A percentile compares a stretch with the other conserved stretches of the same genome.
Evolutionary conservation across 2,797 vertebrate species (phyloP).

Genomic region (Cynodonichthys magdalenae): DNA sequence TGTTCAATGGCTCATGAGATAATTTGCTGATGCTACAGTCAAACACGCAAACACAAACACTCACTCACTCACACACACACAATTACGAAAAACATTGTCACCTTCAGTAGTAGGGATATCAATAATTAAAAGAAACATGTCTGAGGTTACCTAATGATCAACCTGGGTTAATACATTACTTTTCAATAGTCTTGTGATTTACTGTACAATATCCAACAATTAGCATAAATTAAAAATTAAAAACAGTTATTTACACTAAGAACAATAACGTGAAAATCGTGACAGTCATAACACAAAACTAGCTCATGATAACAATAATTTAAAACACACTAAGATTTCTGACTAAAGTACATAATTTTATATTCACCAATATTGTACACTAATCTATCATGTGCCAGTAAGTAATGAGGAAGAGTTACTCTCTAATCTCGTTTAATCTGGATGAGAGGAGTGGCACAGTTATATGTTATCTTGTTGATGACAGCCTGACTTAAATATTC

Average conservation of each 20-base stretch:
- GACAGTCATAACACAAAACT: background rate
- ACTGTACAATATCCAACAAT: too few relatives aligned
- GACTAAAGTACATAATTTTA: background rate
- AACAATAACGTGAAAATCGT: background rate
- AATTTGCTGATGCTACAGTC: too few relatives aligned
- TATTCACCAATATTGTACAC: background rate
- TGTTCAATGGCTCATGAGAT: too few relatives aligned
- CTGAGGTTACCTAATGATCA: too few relatives aligned
- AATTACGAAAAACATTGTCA: too few relatives aligned
- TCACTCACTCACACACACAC: too few relatives aligned
- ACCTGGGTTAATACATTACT: too few relatives aligned
- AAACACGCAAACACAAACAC: too few relatives aligned
- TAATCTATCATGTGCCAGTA: background rate
- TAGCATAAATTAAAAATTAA: background rate
- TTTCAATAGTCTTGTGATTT: too few relatives aligned
- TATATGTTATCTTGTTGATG: conserved; percentile 1
- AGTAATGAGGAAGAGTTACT: conserved; percentile 7
- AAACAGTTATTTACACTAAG: background rate
- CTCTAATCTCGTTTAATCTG: background rate
- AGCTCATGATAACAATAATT: background rate
- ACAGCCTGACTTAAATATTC: conserved; percentile 2
- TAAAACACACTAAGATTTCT: background rate
- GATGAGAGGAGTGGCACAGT: conserved; percentile 35
- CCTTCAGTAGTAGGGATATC: too few relatives aligned
- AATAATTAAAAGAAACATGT: too few relatives aligned